phyloP scores from a whole-genome alignment of 2,888 invertebrate genomes.

The Agonopterix alstromeriana region DNA sequence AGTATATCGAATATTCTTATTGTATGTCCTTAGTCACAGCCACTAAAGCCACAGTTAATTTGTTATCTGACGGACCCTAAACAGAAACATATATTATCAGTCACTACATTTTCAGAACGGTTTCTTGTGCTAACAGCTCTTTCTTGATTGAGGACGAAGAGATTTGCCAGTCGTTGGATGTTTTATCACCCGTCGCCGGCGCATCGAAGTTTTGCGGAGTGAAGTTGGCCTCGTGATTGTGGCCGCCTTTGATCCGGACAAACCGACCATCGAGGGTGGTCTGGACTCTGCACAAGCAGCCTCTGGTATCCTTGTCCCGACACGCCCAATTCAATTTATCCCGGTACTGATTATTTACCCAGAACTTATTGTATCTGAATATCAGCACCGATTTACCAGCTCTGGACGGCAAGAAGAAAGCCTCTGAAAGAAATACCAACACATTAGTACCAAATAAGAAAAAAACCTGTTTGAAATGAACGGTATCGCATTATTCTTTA shows the following conservation, averaged over 20 bases:
- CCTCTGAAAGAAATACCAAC: conserved; percentile 36
- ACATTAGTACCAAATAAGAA: not conserved
- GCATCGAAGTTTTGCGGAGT: conserved; percentile 56
- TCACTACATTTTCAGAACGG: conserved; percentile 1
- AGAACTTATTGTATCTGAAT: conserved; percentile 63
- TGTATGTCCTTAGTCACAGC: conserved; percentile 13
- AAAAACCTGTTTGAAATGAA: not conserved
- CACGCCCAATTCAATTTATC: conserved; percentile 70
- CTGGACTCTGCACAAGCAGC: conserved; percentile 64
- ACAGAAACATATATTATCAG: no score
- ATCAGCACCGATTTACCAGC: conserved; percentile 67
- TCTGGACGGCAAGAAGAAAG: conserved; percentile 65
- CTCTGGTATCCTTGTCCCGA: conserved; percentile 59
- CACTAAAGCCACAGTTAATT: conserved; percentile 6
- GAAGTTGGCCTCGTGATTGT: conserved; percentile 62
- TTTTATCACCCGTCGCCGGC: conserved; percentile 28
- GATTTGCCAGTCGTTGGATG: conserved; percentile 22
- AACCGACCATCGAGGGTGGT: conserved; percentile 66
- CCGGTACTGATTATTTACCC: conserved; percentile 68
- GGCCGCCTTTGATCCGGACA: conserved; percentile 53
- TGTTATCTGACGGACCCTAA: conserved; percentile 3
- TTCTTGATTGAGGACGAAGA: conserved; percentile 10
- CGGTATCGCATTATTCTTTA: no score
- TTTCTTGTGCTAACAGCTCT: conserved; percentile 10
- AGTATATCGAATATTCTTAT: conserved; percentile 4